Percentiles rank a stretch among this genome's conserved stretches.
Evolutionary conservation across 2,113 vertebrate genomes (phyloP).

Genomic region (Oplegnathus fasciatus): DNA sequence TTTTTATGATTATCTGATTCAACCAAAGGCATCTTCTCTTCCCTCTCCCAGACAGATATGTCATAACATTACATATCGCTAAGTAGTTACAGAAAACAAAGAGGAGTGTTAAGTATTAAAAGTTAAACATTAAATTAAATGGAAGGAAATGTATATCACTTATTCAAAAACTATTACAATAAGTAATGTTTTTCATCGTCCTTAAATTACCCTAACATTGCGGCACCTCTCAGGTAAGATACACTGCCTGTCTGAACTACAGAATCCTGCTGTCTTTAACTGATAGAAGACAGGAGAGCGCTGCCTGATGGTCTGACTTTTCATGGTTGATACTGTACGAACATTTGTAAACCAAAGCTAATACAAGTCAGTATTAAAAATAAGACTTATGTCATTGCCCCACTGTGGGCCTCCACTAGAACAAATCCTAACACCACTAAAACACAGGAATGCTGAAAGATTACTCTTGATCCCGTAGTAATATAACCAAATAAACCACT

Average conservation of each 20-base stretch:
- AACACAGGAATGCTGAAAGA: slow-evolving; percentile 55
- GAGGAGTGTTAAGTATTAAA: background rate
- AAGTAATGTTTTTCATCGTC: background rate
- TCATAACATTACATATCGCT: background rate
- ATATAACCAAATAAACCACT: slow-evolving; percentile 61
- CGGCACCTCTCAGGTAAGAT: background rate
- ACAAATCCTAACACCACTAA: slow-evolving; percentile 10
- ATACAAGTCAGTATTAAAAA: slow-evolving; percentile 12
- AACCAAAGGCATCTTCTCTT: background rate
- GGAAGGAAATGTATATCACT: background rate
- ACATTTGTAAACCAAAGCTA: slow-evolving; percentile 11
- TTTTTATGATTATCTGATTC: background rate
- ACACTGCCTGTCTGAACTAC: background rate
- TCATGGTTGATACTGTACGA: background rate
- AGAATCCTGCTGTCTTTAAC: background rate
- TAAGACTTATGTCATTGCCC: background rate
- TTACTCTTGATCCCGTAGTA: slow-evolving; percentile 44
- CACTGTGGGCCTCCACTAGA: slow-evolving; percentile 22
- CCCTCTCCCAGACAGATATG: no score
- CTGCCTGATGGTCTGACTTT: background rate
- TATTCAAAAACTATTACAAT: background rate
- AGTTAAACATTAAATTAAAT: background rate
- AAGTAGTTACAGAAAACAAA: background rate
- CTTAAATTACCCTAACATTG: background rate
- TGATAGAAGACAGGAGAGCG: background rate